Percentiles rank a stretch among this genome's conserved stretches.
Evolutionary conservation across 2,888 invertebrate genomes (phyloP).

Genomic region (Cremastinae sp.): DNA sequence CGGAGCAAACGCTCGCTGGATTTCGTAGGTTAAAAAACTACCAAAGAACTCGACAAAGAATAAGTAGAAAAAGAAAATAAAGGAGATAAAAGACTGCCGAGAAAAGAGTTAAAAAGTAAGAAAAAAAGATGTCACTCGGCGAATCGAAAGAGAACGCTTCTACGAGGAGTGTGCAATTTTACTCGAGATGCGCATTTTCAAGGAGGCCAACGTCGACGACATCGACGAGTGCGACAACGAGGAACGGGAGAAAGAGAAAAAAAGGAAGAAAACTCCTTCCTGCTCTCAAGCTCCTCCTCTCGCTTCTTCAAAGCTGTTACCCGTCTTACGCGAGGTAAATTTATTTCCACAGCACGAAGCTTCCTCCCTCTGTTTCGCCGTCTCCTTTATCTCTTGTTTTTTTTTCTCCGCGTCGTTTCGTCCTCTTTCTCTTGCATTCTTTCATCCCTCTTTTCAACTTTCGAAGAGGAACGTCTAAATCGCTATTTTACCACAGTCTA

Average conservation of each 20-base stretch:
- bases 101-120: background rate
- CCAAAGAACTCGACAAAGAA: background rate
- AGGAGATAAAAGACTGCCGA: background rate
- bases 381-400: slow-evolving; percentile 3
- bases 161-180: slow-evolving; percentile 58
- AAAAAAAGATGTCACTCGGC: slow-evolving; percentile 27
- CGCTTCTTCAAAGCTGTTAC: slow-evolving; percentile 56
- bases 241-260: slow-evolving; percentile 31
- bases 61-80: background rate
- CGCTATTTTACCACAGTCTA: slow-evolving; percentile 53
- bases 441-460: slow-evolving; percentile 13
- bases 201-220: slow-evolving; percentile 40
- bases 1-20: slow-evolving; percentile 44
- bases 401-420: slow-evolving; percentile 4
- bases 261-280: slow-evolving; percentile 34
- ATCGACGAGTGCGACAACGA: slow-evolving; percentile 22
- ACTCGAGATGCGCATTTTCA: slow-evolving; percentile 62
- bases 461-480: slow-evolving; percentile 53
- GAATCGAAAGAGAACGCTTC: slow-evolving; percentile 53
- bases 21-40: slow-evolving; percentile 46
- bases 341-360: slow-evolving; percentile 56
- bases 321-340: slow-evolving; percentile 56
- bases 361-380: slow-evolving; percentile 18
- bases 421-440: slow-evolving; percentile 15
- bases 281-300: slow-evolving; percentile 15